phyloP scores from a whole-genome alignment of 2,888 invertebrate species.

The Cyclophora punctaria region DNA sequence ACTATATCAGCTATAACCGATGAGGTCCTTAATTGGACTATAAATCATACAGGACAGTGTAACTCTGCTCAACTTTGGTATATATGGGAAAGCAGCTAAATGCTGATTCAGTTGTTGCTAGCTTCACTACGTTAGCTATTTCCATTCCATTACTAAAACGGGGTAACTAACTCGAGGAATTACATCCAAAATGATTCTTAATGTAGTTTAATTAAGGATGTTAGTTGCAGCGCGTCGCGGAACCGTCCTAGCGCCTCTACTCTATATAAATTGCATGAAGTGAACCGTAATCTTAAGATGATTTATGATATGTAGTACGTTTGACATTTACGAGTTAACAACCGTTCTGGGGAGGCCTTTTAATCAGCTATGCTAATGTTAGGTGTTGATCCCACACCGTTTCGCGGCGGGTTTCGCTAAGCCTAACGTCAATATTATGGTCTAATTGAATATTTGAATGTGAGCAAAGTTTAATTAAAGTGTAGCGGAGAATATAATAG shows the following conservation, averaged over 20 bases:
- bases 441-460: slow-evolving; percentile 64
- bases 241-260: slow-evolving; percentile 26
- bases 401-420: slow-evolving; percentile 38
- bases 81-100: slow-evolving; percentile 49
- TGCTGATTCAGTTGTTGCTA: slow-evolving; percentile 63
- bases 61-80: slow-evolving; percentile 49
- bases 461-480: slow-evolving; percentile 58
- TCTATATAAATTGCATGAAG: slow-evolving; percentile 48
- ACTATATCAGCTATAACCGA: slow-evolving; percentile 33
- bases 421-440: slow-evolving; percentile 61
- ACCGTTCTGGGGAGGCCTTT: slow-evolving; percentile 62
- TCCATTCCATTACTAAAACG: slow-evolving; percentile 25
- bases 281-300: slow-evolving; percentile 70
- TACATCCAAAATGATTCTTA: slow-evolving; percentile 24
- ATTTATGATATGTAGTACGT: slow-evolving; percentile 69
- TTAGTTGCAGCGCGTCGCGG: slow-evolving; percentile 22
- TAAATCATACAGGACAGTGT: slow-evolving; percentile 55
- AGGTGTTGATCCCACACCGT: slow-evolving; percentile 58
- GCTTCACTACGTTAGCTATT: slow-evolving; percentile 58
- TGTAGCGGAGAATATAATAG: slow-evolving; percentile 19
- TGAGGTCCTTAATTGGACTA: slow-evolving; percentile 61
- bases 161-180: slow-evolving; percentile 16
- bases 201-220: slow-evolving; percentile 15
- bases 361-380: slow-evolving; percentile 74
- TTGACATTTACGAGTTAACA: slow-evolving; percentile 73